Conservation (phyloP, 2,888 invertebrate genomes). For the Diarsia dahlii region DNA sequence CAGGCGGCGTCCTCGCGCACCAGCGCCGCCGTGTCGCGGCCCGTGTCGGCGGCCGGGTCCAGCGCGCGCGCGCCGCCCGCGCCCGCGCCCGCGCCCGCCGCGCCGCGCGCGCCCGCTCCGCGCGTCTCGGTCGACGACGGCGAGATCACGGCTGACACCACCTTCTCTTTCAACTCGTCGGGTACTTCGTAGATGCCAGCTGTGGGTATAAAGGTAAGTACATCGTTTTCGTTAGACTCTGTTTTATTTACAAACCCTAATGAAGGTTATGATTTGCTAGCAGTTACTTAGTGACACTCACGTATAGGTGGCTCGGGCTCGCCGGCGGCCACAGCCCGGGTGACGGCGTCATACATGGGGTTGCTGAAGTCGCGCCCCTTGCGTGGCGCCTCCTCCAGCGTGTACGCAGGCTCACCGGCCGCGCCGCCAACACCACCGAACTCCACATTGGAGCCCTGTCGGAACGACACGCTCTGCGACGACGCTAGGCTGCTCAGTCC, state of each 20-base stretch:
- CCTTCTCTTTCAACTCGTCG: slow-evolving; percentile 93
- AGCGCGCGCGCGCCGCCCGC: slow-evolving; percentile 93
- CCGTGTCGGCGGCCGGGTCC: slow-evolving; percentile 96
- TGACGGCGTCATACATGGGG: slow-evolving; percentile 99
- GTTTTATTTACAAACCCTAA: neutral
- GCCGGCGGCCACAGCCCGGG: slow-evolving; percentile 89
- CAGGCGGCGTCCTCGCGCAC: slow-evolving; percentile 94
- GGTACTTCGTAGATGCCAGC: slow-evolving; percentile 96
- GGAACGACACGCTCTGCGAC: slow-evolving; percentile 97
- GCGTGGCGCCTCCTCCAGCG: slow-evolving; percentile 92
- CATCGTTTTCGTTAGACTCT: neutral
- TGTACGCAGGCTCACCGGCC: slow-evolving; percentile 94
- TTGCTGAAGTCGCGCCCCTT: slow-evolving; percentile 98
- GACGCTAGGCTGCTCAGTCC: slow-evolving; percentile 95
- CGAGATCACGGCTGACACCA: slow-evolving; percentile 94
- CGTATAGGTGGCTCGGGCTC: slow-evolving; percentile 81
- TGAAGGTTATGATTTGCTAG: too few relatives aligned
- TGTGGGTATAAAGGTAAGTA: slow-evolving; percentile 61
- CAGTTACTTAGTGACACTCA: too few relatives aligned
- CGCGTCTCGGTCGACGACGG: slow-evolving; percentile 96
- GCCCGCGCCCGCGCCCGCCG: slow-evolving; percentile 68
- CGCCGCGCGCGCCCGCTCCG: slow-evolving; percentile 75
- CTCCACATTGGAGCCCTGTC: slow-evolving; percentile 98
- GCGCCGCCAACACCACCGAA: slow-evolving; percentile 91
- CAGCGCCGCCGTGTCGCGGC: slow-evolving; percentile 90